Percentiles rank a stretch among this genome's conserved stretches.
Evolutionary conservation across 2,797 vertebrate genomes (phyloP).

Genomic region (Trematomus bernacchii): DNA sequence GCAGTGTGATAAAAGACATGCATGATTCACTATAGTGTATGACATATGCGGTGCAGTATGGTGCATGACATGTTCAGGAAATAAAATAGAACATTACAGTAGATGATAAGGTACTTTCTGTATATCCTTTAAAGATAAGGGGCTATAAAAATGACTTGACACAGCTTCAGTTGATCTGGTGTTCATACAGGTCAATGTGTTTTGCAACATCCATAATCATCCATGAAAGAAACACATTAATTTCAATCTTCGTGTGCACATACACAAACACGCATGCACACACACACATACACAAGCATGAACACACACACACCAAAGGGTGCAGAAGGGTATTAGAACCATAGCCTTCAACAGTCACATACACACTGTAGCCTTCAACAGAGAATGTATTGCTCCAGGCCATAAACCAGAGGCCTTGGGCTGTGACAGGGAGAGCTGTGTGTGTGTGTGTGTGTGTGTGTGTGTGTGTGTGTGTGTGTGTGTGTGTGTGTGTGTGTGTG

Average conservation of each 20-base stretch:
- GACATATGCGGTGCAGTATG: not conserved
- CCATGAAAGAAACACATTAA: slow-evolving; percentile 33
- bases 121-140: slow-evolving; percentile 17
- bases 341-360: slow-evolving; percentile 69
- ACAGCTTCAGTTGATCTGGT: slow-evolving; percentile 19
- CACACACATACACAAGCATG: slow-evolving; percentile 2
- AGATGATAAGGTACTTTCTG: slow-evolving; percentile 7
- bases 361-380: slow-evolving; percentile 69
- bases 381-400: slow-evolving; percentile 70
- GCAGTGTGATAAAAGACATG: slow-evolving; percentile 19
- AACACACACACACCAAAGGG: slow-evolving; percentile 21
- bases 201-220: slow-evolving; percentile 38
- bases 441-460: slow-evolving; percentile 1
- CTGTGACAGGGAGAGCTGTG: slow-evolving; percentile 52
- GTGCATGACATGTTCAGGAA: slow-evolving; percentile 15
- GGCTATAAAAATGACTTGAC: slow-evolving; percentile 29
- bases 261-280: not conserved
- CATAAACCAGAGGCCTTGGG: slow-evolving; percentile 74
- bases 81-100: slow-evolving; percentile 15
- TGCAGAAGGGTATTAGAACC: slow-evolving; percentile 48
- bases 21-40: slow-evolving; percentile 5
- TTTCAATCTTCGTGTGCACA: slow-evolving; percentile 20
- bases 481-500: no score
- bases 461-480: no score
- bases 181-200: slow-evolving; percentile 35